These are phyloP conservation scores for Rynchops niger DNA, from an alignment of 2,113 vertebrate species.

Conservation along the genomic window DNA sequence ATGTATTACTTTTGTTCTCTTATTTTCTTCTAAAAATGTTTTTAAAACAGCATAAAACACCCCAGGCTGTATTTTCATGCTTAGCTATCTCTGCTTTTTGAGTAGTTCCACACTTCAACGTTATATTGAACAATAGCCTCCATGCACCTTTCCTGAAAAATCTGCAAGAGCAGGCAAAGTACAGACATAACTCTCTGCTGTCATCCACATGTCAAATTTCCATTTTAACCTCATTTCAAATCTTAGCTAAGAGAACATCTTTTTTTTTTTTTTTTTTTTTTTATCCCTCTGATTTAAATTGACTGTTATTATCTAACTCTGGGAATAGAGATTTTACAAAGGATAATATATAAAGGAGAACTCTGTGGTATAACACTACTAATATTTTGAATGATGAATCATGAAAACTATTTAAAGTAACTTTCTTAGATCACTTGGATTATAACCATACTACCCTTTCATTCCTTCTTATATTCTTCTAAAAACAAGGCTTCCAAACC, in stretches of 20 bases:
- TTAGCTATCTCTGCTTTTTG: not conserved
- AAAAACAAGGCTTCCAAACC: not conserved
- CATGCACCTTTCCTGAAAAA: not conserved
- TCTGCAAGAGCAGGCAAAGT: not conserved
- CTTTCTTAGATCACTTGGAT: not conserved
- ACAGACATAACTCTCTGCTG: not conserved
- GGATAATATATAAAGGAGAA: not conserved
- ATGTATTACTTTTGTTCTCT: not conserved
- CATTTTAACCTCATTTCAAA: constrained; percentile 18
- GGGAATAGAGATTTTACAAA: not conserved
- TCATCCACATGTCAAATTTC: constrained; percentile 16
- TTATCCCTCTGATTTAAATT: not conserved
- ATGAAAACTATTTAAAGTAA: not conserved
- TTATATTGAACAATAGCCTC: not conserved
- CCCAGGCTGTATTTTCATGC: not conserved
- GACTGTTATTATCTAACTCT: not conserved
- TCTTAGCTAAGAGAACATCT: not conserved
- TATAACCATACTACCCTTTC: not conserved
- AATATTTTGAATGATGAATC: not conserved
- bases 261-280: not conserved
- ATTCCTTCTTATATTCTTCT: not conserved
- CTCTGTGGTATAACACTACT: not conserved
- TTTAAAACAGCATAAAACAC: not conserved
- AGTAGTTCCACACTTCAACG: not conserved
- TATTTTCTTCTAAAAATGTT: not conserved